phyloP scores from a whole-genome alignment of 2,113 vertebrate species.

The Malurus alboscapulatus region DNA sequence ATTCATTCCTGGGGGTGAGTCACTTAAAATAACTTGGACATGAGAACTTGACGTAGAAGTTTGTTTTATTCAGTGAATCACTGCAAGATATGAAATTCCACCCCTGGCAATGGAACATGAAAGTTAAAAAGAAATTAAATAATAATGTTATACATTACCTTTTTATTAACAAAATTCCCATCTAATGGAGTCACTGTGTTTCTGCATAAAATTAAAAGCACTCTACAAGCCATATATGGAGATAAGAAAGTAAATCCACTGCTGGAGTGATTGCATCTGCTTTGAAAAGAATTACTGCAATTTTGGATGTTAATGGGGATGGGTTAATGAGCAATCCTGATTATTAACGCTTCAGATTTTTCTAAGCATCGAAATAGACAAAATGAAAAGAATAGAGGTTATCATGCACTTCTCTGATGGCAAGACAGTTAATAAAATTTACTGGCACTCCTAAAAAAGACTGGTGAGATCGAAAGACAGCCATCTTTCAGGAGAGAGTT shows the following conservation, averaged over 20 bases:
- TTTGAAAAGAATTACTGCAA: slow-evolving; percentile 22
- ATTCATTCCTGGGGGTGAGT: slow-evolving; percentile 96
- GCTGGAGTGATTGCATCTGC: slow-evolving; percentile 2
- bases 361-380: not conserved
- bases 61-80: slow-evolving; percentile 78
- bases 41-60: slow-evolving; percentile 83
- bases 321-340: slow-evolving; percentile 2
- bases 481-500: not conserved
- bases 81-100: slow-evolving; percentile 55
- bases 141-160: slow-evolving; percentile 49
- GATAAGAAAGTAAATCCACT: slow-evolving; percentile 21
- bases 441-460: not conserved
- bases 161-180: slow-evolving; percentile 49
- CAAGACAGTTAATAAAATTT: not conserved
- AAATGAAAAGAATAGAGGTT: not conserved
- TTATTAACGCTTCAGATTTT: not conserved
- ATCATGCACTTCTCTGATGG: not conserved
- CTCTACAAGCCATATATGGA: slow-evolving; percentile 24
- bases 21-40: slow-evolving; percentile 89
- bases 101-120: slow-evolving; percentile 35
- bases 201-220: slow-evolving; percentile 51
- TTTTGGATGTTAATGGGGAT: slow-evolving; percentile 24
- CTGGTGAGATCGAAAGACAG: not conserved
- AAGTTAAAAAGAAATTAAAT: slow-evolving; percentile 61
- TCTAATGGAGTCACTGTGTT: slow-evolving; percentile 34